Conservation (phyloP, 1,140 invertebrate genomes). For the Hypsibius dujardini region DNA sequence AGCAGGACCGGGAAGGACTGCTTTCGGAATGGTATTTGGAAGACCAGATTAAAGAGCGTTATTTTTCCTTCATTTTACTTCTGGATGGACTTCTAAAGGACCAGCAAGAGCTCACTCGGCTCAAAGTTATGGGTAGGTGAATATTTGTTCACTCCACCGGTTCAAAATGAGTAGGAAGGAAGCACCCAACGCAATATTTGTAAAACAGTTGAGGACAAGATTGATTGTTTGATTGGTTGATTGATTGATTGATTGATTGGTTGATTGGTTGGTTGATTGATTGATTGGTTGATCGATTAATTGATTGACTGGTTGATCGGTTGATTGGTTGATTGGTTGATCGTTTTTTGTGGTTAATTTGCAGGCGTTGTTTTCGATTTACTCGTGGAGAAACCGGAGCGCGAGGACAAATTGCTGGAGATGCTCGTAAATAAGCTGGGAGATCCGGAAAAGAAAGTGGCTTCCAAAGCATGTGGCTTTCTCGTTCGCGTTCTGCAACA, state of each 20-base stretch:
- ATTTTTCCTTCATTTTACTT: constrained; percentile 48
- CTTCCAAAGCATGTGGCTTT: constrained; percentile 65
- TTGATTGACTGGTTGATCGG: too few species aligned
- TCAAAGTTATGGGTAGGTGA: constrained; percentile 56
- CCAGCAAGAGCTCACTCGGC: constrained; percentile 55
- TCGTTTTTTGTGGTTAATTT: too few species aligned
- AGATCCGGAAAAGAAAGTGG: constrained; percentile 68
- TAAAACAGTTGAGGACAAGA: too few species aligned
- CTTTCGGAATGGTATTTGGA: constrained; percentile 56
- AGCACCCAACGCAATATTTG: too few species aligned
- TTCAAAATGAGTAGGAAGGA: too few species aligned
- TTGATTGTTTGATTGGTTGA: too few species aligned
- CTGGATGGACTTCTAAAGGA: constrained; percentile 47
- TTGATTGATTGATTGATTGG: too few species aligned
- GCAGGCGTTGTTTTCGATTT: constrained; percentile 47
- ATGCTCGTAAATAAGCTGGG: constrained; percentile 84
- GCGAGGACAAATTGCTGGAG: constrained; percentile 62
- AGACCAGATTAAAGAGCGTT: constrained; percentile 56
- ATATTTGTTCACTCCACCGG: too few species aligned
- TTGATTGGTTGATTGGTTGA: too few species aligned
- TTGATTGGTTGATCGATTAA: too few species aligned
- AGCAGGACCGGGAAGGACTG: constrained; percentile 31
- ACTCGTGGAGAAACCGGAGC: constrained; percentile 61
- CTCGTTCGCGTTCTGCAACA: constrained; percentile 62
- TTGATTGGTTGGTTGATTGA: too few species aligned